Evolutionary conservation across 2,888 invertebrate genomes (phyloP).

Genomic region (Parnassius smintheus): DNA sequence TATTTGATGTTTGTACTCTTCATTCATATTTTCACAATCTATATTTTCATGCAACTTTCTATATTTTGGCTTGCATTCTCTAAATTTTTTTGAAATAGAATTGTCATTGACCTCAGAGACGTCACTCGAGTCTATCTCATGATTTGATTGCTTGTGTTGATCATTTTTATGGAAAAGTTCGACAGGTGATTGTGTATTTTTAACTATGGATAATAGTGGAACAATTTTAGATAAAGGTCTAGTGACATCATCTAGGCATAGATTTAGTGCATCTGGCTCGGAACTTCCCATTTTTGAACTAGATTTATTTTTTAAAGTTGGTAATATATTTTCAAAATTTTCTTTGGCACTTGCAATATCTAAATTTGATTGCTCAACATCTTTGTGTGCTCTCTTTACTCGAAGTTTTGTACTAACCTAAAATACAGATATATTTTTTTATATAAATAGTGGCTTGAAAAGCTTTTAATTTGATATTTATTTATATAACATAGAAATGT

Average conservation of each 20-base stretch:
- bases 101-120: too few species aligned
- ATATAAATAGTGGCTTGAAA: too few species aligned
- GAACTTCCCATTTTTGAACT: background rate
- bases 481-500: too few species aligned
- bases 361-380: background rate
- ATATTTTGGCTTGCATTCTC: background rate
- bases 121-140: background rate
- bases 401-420: background rate
- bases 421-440: too few species aligned
- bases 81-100: background rate
- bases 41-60: background rate
- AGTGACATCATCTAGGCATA: background rate
- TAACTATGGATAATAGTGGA: constrained; percentile 2
- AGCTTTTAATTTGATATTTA: too few species aligned
- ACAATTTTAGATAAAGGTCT: background rate
- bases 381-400: constrained; percentile 5
- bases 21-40: background rate
- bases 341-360: background rate
- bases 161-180: background rate
- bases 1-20: background rate
- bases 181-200: constrained; percentile 7
- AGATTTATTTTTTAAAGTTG: too few species aligned
- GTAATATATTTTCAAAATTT: too few species aligned
- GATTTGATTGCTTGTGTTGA: constrained; percentile 2
- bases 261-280: constrained; percentile 6